A percentile compares a stretch with the other conserved stretches of the same genome.
Conservation (phyloP, 2,888 invertebrate genomes). For the Calliopum simillimum region DNA sequence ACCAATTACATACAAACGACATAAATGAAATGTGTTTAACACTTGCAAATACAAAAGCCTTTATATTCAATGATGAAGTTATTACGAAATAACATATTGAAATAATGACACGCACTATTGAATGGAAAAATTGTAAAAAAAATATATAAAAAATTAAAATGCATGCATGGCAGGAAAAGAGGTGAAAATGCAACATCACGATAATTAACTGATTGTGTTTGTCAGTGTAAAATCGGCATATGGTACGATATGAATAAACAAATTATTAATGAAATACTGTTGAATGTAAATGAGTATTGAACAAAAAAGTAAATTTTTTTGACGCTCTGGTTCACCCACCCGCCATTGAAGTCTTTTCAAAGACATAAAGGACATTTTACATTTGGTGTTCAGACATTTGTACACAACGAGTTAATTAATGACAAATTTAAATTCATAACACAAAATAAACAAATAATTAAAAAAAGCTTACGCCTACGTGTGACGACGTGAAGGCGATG, state of each 20-base stretch:
- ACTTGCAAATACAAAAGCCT: no score
- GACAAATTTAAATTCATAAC: conserved; percentile 63
- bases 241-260: conserved; percentile 51
- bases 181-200: conserved; percentile 12
- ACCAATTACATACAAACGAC: no score
- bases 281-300: conserved; percentile 60
- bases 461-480: conserved; percentile 13
- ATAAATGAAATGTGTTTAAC: no score
- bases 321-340: no score
- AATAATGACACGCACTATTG: conserved; percentile 14
- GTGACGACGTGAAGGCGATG: no score
- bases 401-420: conserved; percentile 56
- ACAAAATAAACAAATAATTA: conserved; percentile 44
- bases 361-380: background rate
- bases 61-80: background rate
- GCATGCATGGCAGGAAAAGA: conserved; percentile 42
- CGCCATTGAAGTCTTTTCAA: no score
- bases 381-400: background rate
- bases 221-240: background rate
- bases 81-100: conserved; percentile 2
- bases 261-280: conserved; percentile 62
- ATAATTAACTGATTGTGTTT: conserved; percentile 27
- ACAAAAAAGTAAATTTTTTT: background rate
- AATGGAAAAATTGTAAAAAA: conserved; percentile 7
- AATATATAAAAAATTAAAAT: conserved; percentile 18